These are phyloP conservation scores for Neodiprion lecontei DNA, from an alignment of 1,140 invertebrate genomes.

Conservation along the genomic window DNA sequence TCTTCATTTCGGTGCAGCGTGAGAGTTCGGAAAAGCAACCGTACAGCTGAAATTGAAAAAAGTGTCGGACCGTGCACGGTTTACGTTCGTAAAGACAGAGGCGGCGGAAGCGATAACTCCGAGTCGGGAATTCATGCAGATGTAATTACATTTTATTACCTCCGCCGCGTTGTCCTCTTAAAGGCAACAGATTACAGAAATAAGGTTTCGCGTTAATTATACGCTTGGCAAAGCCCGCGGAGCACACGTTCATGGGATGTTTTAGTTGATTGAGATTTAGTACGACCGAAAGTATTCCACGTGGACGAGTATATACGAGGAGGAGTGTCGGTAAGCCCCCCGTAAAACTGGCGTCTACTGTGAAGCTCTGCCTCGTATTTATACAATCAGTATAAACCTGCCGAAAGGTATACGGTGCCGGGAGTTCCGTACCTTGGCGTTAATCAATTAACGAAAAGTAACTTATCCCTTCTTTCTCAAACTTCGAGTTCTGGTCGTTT, in stretches of 20 bases:
- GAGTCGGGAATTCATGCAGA: not conserved
- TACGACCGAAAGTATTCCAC: not conserved
- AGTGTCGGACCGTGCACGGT: too few relatives aligned
- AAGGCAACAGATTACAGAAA: not conserved
- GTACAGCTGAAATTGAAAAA: too few relatives aligned
- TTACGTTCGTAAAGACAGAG: not conserved
- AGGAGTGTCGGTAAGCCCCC: not conserved
- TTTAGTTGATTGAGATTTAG: constrained; percentile 2
- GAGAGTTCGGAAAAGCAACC: too few relatives aligned
- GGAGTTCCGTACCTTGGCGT: too few relatives aligned
- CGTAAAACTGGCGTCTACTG: not conserved
- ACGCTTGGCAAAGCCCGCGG: not conserved
- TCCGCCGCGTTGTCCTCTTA: not conserved
- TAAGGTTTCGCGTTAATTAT: constrained; percentile 7
- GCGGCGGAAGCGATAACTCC: not conserved
- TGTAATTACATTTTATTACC: not conserved
- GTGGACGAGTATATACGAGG: not conserved
- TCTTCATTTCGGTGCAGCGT: too few relatives aligned
- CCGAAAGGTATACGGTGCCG: too few relatives aligned
- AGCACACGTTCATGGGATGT: not conserved
- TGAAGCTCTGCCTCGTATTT: too few relatives aligned
- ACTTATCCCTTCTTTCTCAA: too few relatives aligned
- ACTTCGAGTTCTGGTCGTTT: too few relatives aligned
- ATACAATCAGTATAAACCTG: too few relatives aligned
- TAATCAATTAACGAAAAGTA: too few relatives aligned